Evolutionary conservation across 2,888 invertebrate genomes (phyloP).

Genomic region (Laothoe populi): DNA sequence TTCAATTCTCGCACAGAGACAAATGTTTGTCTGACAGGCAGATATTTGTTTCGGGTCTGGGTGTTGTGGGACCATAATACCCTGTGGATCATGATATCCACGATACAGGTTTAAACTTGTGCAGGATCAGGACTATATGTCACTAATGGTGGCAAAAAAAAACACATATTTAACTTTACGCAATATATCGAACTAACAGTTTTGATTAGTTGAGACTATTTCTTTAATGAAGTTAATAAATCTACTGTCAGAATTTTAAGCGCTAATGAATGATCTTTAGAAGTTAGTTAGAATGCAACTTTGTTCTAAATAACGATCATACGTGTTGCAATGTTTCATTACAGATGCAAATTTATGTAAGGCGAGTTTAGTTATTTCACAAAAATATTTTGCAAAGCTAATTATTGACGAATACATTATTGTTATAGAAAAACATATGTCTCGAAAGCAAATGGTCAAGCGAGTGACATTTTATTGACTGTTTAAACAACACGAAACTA

Average conservation of each 20-base stretch:
- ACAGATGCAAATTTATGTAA: background rate
- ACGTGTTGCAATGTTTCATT: background rate
- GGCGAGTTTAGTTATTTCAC: background rate
- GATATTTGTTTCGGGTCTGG: too few species aligned
- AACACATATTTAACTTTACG: background rate
- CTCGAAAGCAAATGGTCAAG: background rate
- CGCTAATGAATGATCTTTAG: background rate
- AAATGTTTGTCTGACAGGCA: too few species aligned
- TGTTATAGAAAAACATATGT: background rate
- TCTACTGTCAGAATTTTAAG: constrained; percentile 3
- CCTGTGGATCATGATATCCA: too few species aligned
- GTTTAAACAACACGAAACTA: background rate
- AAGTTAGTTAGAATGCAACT: background rate
- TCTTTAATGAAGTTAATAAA: constrained; percentile 19
- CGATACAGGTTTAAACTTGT: too few species aligned
- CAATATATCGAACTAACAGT: background rate
- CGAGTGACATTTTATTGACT: background rate
- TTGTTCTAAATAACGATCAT: background rate
- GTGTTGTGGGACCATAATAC: too few species aligned
- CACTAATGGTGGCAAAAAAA: too few species aligned
- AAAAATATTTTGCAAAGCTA: background rate
- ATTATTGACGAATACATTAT: background rate
- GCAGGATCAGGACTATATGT: too few species aligned
- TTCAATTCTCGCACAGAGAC: too few species aligned
- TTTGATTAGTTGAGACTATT: constrained; percentile 2